phyloP scores from a whole-genome alignment of 2,113 vertebrate species.

The Melospiza melodia region DNA sequence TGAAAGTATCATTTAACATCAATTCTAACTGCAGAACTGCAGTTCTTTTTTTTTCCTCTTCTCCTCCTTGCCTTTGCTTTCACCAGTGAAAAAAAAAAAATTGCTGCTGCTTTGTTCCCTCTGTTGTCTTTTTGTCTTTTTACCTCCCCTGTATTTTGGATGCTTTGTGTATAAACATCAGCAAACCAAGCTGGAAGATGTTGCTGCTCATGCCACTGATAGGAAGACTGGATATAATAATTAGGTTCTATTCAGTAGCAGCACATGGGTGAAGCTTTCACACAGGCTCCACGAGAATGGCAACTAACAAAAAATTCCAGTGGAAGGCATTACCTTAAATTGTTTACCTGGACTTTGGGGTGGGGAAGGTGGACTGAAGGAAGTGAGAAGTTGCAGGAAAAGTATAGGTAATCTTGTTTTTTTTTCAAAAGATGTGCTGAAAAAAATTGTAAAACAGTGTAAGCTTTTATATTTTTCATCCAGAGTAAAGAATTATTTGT shows the following conservation, averaged over 20 bases:
- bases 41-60: background rate
- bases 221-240: background rate
- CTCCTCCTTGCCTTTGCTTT: background rate
- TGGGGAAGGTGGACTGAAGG: background rate
- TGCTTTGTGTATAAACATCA: background rate
- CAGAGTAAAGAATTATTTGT: background rate
- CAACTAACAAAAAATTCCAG: background rate
- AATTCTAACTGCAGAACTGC: background rate
- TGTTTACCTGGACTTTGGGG: background rate
- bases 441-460: background rate
- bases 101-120: background rate
- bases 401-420: background rate
- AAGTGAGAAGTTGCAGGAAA: background rate
- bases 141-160: background rate
- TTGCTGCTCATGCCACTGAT: background rate
- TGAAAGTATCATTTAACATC: background rate
- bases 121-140: background rate
- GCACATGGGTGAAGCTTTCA: background rate
- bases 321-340: background rate
- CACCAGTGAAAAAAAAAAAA: background rate
- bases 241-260: background rate
- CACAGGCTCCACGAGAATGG: fast-evolving
- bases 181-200: background rate
- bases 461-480: background rate
- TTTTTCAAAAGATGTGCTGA: background rate